Base-by-base conservation (phyloP, 1,140 invertebrate genomes). In the Cotesia typhae region DNA sequence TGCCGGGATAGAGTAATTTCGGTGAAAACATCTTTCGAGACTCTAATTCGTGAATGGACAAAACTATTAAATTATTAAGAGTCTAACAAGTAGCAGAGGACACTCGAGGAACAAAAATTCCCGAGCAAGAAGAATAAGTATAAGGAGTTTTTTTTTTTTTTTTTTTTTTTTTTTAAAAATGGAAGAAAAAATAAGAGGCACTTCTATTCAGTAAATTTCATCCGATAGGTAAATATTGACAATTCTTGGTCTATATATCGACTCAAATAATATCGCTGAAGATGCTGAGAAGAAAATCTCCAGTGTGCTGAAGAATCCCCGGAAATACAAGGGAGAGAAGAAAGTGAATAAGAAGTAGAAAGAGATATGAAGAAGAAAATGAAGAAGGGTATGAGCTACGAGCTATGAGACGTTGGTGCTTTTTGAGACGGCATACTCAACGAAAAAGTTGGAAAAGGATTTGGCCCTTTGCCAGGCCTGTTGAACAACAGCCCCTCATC, bases 401-500 rank as follows among this genome's bases (percentile, higher is more conserved):
- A 65, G 65, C 61, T 53, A 66, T 63, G 71, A 68, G 64, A 65
- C 70, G 53, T 69, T 70, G 17, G 51, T 70, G 61, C 60, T 36
- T 64, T 67, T 17, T 37, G 36, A 64, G 61, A 64, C 17, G 53
- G 12, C 12, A 17, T 4, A 65, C 12, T 2, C 63, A n/a, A 38
- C 63, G 61, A 74, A 75, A 63, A 69, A 60, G 67, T 64, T 67
- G 63, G 73, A 72, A 71, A 75, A 71, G 67, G 73, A 72, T 61
- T 72, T 82, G 80, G 80, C 78, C 41, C 41, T 17, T 10, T 63
- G 79, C 82, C 82, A 83, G 78, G 80, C 79, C 80, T 83, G 81
- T 83, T 84, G 82, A 83, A 76, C 78, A 77, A 80, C 79, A 82
- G 80, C 80, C 81, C 81, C 81, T 78, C 75, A 71, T 71, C 78